Evolutionary conservation across 2,113 vertebrate genomes (phyloP).

Genomic region (Cyphomyrus plagiostoma): DNA sequence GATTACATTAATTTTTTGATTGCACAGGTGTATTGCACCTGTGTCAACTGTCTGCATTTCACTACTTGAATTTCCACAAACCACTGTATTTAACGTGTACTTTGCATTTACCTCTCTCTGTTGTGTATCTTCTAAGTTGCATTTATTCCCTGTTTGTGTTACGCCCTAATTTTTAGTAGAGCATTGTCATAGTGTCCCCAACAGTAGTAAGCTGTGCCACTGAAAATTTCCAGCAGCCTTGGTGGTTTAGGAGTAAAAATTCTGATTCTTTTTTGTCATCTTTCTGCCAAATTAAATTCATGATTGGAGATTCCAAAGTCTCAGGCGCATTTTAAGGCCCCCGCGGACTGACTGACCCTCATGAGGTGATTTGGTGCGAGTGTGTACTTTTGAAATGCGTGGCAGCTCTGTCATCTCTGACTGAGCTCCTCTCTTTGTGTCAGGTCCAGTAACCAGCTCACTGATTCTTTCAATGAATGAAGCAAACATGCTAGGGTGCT

Average conservation of each 20-base stretch:
- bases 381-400: neutral
- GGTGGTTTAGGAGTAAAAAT: neutral
- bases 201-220: neutral
- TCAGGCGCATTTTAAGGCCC: neutral
- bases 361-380: neutral
- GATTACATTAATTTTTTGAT: neutral
- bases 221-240: neutral
- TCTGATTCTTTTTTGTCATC: neutral
- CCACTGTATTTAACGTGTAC: neutral
- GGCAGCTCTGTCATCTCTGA: constrained; percentile 24
- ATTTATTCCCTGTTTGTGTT: neutral
- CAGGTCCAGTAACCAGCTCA: constrained; percentile 57
- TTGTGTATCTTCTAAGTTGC: neutral
- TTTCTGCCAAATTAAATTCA: neutral
- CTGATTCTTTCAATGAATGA: constrained; percentile 71
- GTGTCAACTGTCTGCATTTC: neutral
- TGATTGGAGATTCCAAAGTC: neutral
- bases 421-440: constrained; percentile 26
- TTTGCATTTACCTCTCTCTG: neutral
- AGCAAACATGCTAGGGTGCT: constrained; percentile 63
- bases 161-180: neutral
- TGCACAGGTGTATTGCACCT: neutral
- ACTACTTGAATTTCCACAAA: neutral
- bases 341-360: neutral
- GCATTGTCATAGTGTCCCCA: neutral